Base-by-base conservation (phyloP, 2,797 vertebrate species). In the Myotis findleyi region DNA sequence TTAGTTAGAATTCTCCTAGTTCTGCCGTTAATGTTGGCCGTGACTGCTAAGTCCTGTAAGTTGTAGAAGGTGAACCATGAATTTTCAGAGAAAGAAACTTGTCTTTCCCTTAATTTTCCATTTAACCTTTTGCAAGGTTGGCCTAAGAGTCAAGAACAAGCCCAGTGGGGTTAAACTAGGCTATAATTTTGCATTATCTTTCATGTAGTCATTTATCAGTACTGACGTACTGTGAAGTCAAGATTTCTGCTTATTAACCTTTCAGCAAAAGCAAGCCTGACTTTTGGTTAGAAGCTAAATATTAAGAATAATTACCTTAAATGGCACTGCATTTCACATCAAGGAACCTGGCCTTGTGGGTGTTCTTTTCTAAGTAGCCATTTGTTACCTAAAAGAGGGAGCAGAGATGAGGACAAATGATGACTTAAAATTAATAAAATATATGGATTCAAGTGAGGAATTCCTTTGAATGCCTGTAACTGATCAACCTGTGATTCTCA, bases 191-290 rank as follows among this genome's bases (percentile, higher is more conserved):
- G 18, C 80, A 68, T 87, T 68, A 59, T 69, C 53, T 27, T 89
- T 68, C 27, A 16, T 16, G 17, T 3, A 25, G 25, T 36, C 91
- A 89, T 79, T 87, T 72, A 57, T 94, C 95, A 51, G 11, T 68
- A 93, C 20, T 69, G 85, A 72, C 38, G 12, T 25, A 18, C 55
- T 81, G 21, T 18, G 87, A 91, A 93, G 87, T 66, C 47, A 66
- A 87, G 90, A 81, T 64, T 85, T 90, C 91, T 94, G 92, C 89
- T 90, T 94, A 89, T 94, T 96, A 97, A 96, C 91, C 96, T 96
- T 96, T 92, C 53, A 55, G 57, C 47, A 75, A 96, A 95, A 95
- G 81, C 76, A 93, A 89, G 81, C n/a, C 87, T 73, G 93, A 75
- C 81, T 94, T 95, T 76, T 51, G 27, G 85, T 73, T 33, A 69